These are phyloP conservation scores for Siniperca knerii DNA, from an alignment of 2,113 vertebrate species.

Conservation along the genomic window DNA sequence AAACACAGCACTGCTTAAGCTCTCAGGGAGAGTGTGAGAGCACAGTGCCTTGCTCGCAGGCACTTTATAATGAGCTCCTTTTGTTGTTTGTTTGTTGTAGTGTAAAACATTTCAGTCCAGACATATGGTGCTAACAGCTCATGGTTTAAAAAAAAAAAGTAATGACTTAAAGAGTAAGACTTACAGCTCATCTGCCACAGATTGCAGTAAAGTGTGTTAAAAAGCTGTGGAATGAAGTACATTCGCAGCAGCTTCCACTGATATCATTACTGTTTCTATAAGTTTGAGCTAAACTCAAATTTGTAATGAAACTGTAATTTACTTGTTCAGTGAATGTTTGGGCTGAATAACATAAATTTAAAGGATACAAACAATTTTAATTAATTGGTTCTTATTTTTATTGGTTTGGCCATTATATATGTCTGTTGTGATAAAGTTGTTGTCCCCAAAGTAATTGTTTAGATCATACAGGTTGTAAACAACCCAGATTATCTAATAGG, in stretches of 20 bases:
- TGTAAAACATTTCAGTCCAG: slow-evolving; percentile 18
- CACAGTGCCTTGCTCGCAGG: slow-evolving; percentile 15
- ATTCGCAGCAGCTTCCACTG: not conserved
- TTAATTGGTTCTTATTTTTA: too few species aligned
- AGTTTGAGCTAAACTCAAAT: not conserved
- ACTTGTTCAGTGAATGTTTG: too few species aligned
- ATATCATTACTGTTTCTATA: not conserved
- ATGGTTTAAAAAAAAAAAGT: too few species aligned
- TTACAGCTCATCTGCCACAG: too few species aligned
- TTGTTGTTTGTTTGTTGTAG: slow-evolving; percentile 9
- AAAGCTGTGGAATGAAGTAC: not conserved
- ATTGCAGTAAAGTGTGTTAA: not conserved
- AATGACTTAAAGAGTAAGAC: too few species aligned
- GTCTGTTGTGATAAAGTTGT: too few species aligned
- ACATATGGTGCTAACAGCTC: not conserved
- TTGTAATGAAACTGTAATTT: not conserved
- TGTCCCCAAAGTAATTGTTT: too few species aligned
- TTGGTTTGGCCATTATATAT: too few species aligned
- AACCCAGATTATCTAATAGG: too few species aligned
- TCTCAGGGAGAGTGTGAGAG: slow-evolving; percentile 7
- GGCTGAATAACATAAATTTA: too few species aligned
- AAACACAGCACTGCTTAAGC: not conserved
- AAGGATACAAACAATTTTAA: too few species aligned
- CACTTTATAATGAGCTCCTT: slow-evolving; percentile 32
- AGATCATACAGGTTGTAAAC: too few species aligned